phyloP scores from a whole-genome alignment of 2,888 invertebrate species.

The Heliconius cydno region DNA sequence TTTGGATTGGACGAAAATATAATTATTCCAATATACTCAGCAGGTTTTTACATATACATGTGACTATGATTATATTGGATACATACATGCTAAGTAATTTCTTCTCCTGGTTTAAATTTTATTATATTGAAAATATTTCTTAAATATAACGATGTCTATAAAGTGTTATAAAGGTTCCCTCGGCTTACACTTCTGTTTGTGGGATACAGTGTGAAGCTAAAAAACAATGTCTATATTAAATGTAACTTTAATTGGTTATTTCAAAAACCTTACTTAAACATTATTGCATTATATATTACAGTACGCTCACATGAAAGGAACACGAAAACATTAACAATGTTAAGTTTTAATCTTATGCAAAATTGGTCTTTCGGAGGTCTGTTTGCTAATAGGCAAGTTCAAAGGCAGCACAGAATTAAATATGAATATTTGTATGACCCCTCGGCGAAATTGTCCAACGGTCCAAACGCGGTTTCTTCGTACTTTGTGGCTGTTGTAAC shows the following conservation, averaged over 20 bases:
- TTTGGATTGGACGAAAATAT: neutral
- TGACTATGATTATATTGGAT: too few species aligned
- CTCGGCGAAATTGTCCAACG: slow-evolving; percentile 67
- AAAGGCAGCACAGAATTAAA: slow-evolving; percentile 73
- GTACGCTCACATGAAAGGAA: slow-evolving; percentile 29
- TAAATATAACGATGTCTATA: too few species aligned
- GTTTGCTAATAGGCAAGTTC: slow-evolving; percentile 68
- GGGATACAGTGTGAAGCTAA: too few species aligned
- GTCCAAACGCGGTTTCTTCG: slow-evolving; percentile 70
- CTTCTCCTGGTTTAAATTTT: too few species aligned
- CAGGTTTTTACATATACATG: neutral
- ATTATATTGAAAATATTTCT: too few species aligned
- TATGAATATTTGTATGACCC: slow-evolving; percentile 79
- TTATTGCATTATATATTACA: slow-evolving; percentile 9
- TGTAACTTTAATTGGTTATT: neutral
- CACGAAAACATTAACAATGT: slow-evolving; percentile 43
- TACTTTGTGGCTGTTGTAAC: slow-evolving; percentile 64
- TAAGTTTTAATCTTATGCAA: slow-evolving; percentile 52
- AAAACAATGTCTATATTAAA: too few species aligned
- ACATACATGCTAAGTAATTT: too few species aligned
- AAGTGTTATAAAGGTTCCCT: too few species aligned
- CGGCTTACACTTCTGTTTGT: too few species aligned
- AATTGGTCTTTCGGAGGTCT: slow-evolving; percentile 63
- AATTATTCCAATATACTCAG: neutral
- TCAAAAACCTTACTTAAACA: neutral